These are phyloP conservation scores for Fulica atra DNA, from an alignment of 2,113 vertebrate genomes.

Conservation along the genomic window DNA sequence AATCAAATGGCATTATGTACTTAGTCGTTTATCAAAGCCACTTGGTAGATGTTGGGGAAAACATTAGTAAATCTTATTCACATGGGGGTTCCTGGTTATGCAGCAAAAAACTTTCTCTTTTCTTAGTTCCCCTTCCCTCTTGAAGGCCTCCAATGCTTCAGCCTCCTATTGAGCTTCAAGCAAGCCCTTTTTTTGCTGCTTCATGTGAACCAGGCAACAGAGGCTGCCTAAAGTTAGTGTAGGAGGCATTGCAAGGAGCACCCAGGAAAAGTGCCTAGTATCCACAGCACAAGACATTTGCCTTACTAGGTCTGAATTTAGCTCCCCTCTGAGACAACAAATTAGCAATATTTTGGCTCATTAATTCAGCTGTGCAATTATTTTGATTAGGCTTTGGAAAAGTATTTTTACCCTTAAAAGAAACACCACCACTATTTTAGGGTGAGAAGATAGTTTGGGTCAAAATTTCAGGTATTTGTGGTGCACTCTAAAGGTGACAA, in stretches of 20 bases:
- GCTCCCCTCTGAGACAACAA: not conserved
- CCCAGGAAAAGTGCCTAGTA: not conserved
- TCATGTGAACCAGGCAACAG: not conserved
- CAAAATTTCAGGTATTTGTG: not conserved
- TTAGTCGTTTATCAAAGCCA: conserved; percentile 43
- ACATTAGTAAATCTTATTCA: conserved; percentile 10
- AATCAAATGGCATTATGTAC: conserved; percentile 59
- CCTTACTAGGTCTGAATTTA: not conserved
- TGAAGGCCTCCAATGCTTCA: not conserved
- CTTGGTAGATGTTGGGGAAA: conserved; percentile 10
- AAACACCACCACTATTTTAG: not conserved
- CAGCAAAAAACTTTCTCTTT: not conserved
- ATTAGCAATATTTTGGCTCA: not conserved
- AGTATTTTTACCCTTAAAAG: not conserved
- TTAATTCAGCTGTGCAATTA: not conserved
- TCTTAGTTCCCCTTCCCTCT: not conserved
- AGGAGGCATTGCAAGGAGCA: not conserved
- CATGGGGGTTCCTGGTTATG: not conserved
- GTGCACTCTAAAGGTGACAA: not conserved
- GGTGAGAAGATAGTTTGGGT: not conserved
- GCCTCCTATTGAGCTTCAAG: not conserved
- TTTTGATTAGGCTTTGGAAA: not conserved
- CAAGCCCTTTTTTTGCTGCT: not conserved
- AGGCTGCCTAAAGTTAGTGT: not conserved
- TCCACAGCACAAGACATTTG: not conserved